Evolutionary conservation across 2,797 vertebrate genomes (phyloP).

Genomic region (Oreochromis grahami): DNA sequence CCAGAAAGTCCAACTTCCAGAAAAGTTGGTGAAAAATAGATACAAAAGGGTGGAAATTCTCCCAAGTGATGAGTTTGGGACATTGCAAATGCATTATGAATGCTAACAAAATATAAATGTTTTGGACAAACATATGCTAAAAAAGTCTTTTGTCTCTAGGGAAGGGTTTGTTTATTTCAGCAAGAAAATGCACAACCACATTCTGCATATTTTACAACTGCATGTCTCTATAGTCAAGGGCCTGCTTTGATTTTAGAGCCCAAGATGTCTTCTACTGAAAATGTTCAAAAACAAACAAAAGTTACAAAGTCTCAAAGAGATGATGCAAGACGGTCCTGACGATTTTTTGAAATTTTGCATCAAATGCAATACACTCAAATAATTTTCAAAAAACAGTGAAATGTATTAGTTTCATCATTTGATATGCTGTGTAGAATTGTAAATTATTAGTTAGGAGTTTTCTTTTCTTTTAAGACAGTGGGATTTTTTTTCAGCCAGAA

Average conservation of each 20-base stretch:
- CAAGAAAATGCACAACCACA: neutral
- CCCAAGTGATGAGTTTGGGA: neutral
- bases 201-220: neutral
- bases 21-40: neutral
- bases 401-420: neutral
- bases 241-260: neutral
- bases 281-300: neutral
- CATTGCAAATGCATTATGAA: neutral
- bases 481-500: accelerated
- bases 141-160: neutral
- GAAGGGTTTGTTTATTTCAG: neutral
- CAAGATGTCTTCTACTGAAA: neutral
- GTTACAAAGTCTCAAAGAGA: neutral
- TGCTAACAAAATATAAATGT: neutral
- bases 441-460: neutral
- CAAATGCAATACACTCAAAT: neutral
- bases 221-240: neutral
- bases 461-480: neutral
- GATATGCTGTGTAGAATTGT: neutral
- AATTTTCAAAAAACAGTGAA: neutral
- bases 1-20: neutral
- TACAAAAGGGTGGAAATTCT: neutral
- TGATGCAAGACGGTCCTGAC: neutral
- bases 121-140: neutral
- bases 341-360: accelerated